Base-by-base conservation (phyloP, 2,113 vertebrate species). In the Cygnus atratus region DNA sequence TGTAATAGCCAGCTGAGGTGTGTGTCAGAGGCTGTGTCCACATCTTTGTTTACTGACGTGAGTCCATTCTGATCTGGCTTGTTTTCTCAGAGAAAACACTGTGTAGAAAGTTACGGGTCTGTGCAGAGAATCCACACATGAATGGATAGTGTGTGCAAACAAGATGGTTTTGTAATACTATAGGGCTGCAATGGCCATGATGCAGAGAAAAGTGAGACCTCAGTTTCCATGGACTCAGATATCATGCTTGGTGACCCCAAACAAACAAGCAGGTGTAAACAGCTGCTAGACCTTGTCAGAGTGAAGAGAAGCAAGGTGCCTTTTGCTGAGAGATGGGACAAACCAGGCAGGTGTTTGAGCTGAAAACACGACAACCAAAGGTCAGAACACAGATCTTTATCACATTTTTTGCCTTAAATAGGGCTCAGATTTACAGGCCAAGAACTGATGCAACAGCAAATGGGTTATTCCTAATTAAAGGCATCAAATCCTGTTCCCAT, bases 251-350 rank as follows among this genome's bases (percentile, higher is more conserved):
- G 25, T 93, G 70, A 91, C 81, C 62, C 54, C 48, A 22, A 75
- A 82, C 79, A 91, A 92, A 58, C 62, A 58, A 83, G 48, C 52
- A 55, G 61, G 57, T 59, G 66, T 58, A 41, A 91, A 87, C 93
- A 96, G 90, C 93, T 97, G 88, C 83, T 86, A 39, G 54, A 79
- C 58, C 80, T 88, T 66, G 37, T 71, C 84, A 94, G 61, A 41
- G 62, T 62, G 52, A 43, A 54, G 46, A 41, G 87, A 71, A 70
- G 37, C 48, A 74, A 77, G 31, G 74, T 72, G 67, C 41, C 44
- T 74, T 91, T 87, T 87, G 80, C 73, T 71, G 65, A 67, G 41
- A 87, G 67, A 57, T 35, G 46, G 57, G 57, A 73, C 55, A 62
- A 79, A 54, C 43, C 28, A 88, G 77, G 84, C 61, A 81, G 76